Evolutionary conservation across 2,888 invertebrate species (phyloP).

Genomic region (Himalopsyche japonica): DNA sequence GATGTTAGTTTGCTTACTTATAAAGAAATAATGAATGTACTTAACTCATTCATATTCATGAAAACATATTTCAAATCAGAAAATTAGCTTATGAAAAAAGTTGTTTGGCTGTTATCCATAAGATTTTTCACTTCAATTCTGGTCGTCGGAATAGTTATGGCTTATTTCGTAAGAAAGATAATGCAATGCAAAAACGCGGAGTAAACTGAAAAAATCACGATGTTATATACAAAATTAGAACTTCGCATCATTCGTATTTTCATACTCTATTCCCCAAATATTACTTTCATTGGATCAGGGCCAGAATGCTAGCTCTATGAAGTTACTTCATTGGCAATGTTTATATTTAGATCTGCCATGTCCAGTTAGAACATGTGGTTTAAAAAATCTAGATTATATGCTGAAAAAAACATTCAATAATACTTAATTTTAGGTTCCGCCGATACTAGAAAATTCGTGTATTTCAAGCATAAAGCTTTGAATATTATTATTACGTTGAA

Average conservation of each 20-base stretch:
- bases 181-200: not conserved
- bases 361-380: not conserved
- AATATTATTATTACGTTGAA: too few relatives aligned
- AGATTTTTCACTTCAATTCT: not conserved
- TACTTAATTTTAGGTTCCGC: not conserved
- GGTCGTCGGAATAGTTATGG: not conserved
- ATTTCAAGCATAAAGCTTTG: too few relatives aligned
- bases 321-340: not conserved
- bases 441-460: too few relatives aligned
- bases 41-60: not conserved
- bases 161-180: not conserved
- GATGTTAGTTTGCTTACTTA: not conserved
- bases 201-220: not conserved
- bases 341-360: not conserved
- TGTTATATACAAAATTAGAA: not conserved
- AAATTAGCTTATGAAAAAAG: not conserved
- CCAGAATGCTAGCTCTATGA: not conserved
- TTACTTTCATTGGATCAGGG: not conserved
- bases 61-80: not conserved
- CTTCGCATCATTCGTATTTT: not conserved
- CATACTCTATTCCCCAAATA: not conserved
- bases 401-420: not conserved
- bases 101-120: not conserved
- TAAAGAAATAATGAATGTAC: not conserved
- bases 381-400: not conserved